These are phyloP conservation scores for Latrodectus geometricus DNA, from an alignment of 1,140 invertebrate species.

Conservation along the genomic window DNA sequence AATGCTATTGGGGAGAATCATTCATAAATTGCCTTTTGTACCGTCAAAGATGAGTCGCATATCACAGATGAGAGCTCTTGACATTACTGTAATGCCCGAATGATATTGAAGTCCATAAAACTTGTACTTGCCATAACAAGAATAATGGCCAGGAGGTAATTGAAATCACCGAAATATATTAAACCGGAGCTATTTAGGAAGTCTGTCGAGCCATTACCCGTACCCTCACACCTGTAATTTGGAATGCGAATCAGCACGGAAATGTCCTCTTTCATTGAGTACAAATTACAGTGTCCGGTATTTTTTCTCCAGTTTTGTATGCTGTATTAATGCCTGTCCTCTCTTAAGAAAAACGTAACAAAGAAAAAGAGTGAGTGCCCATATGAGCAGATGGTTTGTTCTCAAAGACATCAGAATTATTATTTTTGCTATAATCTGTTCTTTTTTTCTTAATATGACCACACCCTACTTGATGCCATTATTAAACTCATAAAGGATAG, in stretches of 20 bases:
- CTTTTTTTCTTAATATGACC: slow-evolving; percentile 42
- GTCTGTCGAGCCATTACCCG: background rate
- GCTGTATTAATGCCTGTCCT: background rate
- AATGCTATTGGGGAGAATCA: no score
- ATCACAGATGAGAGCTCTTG: no score
- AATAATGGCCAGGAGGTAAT: slow-evolving; percentile 9
- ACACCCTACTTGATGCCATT: slow-evolving; percentile 53
- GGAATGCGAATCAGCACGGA: slow-evolving; percentile 23
- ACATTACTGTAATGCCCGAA: background rate
- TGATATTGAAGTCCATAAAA: slow-evolving; percentile 22
- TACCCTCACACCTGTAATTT: slow-evolving; percentile 49
- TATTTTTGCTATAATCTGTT: background rate
- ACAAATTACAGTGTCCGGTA: slow-evolving; percentile 50
- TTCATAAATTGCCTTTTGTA: no score
- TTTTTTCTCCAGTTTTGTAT: slow-evolving; percentile 38
- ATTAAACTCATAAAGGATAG: slow-evolving; percentile 49
- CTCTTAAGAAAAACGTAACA: no score
- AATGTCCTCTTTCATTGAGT: slow-evolving; percentile 18
- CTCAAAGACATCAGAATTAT: slow-evolving; percentile 18
- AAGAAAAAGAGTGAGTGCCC: background rate
- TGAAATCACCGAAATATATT: slow-evolving; percentile 51
- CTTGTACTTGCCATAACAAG: slow-evolving; percentile 35
- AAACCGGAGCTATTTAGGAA: slow-evolving; percentile 20
- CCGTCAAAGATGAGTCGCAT: no score
- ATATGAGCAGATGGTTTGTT: slow-evolving; percentile 35